Evolutionary conservation across 2,797 vertebrate genomes (phyloP), one percentile per base, ranked within the genome.

Genomic region (Natrix natrix): DNA sequence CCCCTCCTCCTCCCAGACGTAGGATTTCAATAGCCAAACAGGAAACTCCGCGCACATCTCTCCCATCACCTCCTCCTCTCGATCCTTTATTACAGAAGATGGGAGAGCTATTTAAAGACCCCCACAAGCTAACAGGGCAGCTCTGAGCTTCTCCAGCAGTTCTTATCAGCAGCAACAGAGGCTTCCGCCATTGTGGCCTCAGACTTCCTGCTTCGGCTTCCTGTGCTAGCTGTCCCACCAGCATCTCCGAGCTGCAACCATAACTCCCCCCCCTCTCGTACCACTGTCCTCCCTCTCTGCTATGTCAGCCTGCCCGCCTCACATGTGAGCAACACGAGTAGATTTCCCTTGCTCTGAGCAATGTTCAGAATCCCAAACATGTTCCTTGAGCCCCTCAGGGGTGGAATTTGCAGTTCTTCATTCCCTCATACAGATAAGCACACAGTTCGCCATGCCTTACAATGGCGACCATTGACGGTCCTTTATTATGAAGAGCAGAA

Each of bases 131-230:
- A 57, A 61, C n/a, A 66, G 78, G 69, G 74, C 8, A 20, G 37
- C 61, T 87, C 24, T 10, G 37, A 86, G 61, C 89, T 54, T 66
- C 74, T 98, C 98, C 98, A 98, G 98, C 98, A 98, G 97, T 96
- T 66, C 98, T 98, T 98, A 98, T 98, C 98, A 97, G 91, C 96
- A 97, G 95, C 95, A 95, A 95, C 93, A 96, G 98, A 98, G 97
- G 97, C 98, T 98, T 98, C 98, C 98, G 97, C 98, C 94, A 91
- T 98, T 96, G 98, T 97, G 97, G 98, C 98, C 98, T 97, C 98
- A 98, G 96, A 98, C 97, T 98, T 98, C 98, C 98, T 98, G 98
- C 97, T 97, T 98, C 96, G 95, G 96, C 97, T 97, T 98, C 98
- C 98, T 92, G 90, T 92, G 59, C 66, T 32, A 28, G 88, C 91